Percentiles rank a stretch among this genome's conserved stretches.
phyloP scores from a whole-genome alignment of 2,888 invertebrate species.

The Leucozona laternaria region DNA sequence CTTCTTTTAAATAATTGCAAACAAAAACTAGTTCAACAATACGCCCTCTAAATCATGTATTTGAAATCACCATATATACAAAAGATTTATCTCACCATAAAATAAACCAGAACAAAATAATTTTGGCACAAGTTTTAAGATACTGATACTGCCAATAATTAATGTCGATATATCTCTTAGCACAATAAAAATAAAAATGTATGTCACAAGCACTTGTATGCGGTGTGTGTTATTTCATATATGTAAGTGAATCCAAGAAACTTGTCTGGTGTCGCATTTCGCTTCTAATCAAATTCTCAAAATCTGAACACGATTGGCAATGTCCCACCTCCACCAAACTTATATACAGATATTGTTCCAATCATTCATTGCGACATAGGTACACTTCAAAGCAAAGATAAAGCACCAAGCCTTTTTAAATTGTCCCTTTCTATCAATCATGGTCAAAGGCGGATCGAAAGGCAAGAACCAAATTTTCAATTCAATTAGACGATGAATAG shows the following conservation, averaged over 20 bases:
- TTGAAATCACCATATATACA: neutral
- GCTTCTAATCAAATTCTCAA: slow-evolving; percentile 46
- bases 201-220: slow-evolving; percentile 50
- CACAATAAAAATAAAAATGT: neutral
- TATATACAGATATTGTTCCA: slow-evolving; percentile 21
- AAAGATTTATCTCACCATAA: slow-evolving; percentile 34
- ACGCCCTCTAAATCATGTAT: slow-evolving; percentile 37
- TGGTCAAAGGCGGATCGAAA: neutral
- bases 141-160: slow-evolving; percentile 9
- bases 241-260: slow-evolving; percentile 37
- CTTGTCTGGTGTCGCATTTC: slow-evolving; percentile 37
- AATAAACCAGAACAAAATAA: slow-evolving; percentile 20
- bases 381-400: slow-evolving; percentile 38
- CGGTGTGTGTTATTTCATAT: slow-evolving; percentile 21
- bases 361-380: slow-evolving; percentile 43
- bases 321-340: slow-evolving; percentile 25
- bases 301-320: slow-evolving; percentile 40
- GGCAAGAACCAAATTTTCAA: neutral
- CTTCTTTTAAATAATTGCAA: neutral
- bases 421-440: neutral
- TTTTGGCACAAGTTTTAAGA: slow-evolving; percentile 3
- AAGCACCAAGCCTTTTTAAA: slow-evolving; percentile 31
- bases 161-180: neutral
- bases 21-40: neutral
- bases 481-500: no score